A percentile compares a stretch with the other conserved stretches of the same genome.
Evolutionary conservation across 2,797 vertebrate genomes (phyloP).

Genomic region (Ibycter americanus): DNA sequence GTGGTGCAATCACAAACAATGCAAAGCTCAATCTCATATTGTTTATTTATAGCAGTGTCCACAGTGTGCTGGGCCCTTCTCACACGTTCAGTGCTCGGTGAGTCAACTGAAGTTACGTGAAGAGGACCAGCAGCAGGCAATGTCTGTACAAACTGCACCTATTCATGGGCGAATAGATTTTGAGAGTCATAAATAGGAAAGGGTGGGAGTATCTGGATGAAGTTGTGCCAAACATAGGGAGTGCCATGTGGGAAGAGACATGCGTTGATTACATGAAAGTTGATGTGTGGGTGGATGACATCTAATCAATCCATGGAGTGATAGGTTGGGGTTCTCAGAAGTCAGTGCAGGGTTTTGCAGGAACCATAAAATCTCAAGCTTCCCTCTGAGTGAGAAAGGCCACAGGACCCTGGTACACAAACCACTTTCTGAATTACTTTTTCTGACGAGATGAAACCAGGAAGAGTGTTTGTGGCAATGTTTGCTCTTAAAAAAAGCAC

Average conservation of each 20-base stretch:
- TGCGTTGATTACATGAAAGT: constrained; percentile 22
- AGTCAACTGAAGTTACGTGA: neutral
- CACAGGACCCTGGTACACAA: neutral
- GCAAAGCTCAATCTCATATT: neutral
- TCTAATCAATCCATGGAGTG: constrained; percentile 32
- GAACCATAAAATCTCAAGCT: neutral
- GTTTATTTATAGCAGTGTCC: constrained; percentile 4
- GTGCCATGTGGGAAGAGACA: constrained; percentile 40
- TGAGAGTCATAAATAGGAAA: constrained; percentile 61
- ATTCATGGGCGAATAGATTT: constrained; percentile 26
- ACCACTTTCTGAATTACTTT: neutral
- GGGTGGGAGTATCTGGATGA: constrained; percentile 56
- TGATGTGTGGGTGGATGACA: constrained; percentile 49
- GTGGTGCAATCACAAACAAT: neutral
- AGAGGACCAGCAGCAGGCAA: neutral
- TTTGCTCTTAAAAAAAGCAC: neutral
- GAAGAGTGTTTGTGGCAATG: neutral
- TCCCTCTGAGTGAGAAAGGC: neutral
- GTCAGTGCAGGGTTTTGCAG: neutral
- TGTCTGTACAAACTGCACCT: constrained; percentile 11
- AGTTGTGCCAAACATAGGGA: constrained; percentile 53
- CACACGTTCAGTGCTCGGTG: neutral
- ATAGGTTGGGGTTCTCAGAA: constrained; percentile 12
- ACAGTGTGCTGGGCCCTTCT: neutral
- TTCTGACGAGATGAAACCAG: neutral